Percentiles rank a stretch among this genome's conserved stretches.
These are phyloP conservation scores for Nannoperca obscura DNA, from an alignment of 2,797 vertebrate genomes.

Conservation along the genomic window DNA sequence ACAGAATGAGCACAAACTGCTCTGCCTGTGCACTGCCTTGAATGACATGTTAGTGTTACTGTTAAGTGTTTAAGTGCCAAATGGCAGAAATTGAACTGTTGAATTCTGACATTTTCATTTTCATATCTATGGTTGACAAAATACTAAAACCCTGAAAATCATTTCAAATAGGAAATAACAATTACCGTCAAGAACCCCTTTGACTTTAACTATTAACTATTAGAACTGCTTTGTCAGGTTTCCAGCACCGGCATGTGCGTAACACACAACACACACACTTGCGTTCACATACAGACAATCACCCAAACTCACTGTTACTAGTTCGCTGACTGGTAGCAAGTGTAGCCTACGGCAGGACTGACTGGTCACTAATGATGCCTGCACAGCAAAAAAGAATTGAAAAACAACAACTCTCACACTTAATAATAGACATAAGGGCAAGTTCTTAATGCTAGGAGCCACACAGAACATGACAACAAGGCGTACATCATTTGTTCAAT, in stretches of 20 bases:
- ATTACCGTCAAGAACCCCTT: conserved; percentile 8
- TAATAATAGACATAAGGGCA: conserved; percentile 71
- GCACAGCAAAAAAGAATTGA: conserved; percentile 55
- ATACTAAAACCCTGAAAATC: background rate
- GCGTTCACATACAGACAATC: background rate
- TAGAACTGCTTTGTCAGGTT: background rate
- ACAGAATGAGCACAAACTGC: too few species aligned
- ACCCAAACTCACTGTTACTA: conserved; percentile 25
- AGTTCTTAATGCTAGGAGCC: conserved; percentile 72
- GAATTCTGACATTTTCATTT: conserved; percentile 26
- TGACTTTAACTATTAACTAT: conserved; percentile 15
- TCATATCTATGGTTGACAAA: background rate
- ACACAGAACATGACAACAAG: conserved; percentile 66
- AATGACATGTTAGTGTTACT: background rate
- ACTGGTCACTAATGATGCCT: conserved; percentile 75
- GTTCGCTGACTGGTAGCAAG: conserved; percentile 55
- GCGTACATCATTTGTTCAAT: conserved; percentile 82
- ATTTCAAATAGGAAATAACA: conserved; percentile 14
- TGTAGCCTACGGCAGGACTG: conserved; percentile 57
- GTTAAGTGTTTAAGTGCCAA: background rate
- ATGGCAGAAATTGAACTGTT: background rate
- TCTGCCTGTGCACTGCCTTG: background rate
- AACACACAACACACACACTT: background rate
- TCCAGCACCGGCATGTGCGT: background rate
- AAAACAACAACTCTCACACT: conserved; percentile 74